Evolutionary conservation across 1,140 invertebrate species (phyloP).

Genomic region (Drosophila equinoxialis): DNA sequence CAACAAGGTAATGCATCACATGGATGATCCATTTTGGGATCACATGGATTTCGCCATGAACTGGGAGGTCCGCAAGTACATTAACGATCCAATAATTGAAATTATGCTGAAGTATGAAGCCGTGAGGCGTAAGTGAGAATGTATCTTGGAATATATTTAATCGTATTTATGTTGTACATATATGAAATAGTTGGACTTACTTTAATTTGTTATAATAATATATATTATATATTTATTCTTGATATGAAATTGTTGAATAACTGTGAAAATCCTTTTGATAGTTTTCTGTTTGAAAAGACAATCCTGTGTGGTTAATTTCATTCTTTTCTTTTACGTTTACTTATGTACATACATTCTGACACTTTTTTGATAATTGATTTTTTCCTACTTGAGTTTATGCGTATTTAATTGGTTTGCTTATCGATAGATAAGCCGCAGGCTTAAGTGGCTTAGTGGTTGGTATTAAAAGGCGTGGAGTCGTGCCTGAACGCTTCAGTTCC

Average conservation of each 20-base stretch:
- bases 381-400: constrained; percentile 11
- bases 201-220: not conserved
- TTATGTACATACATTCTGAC: not conserved
- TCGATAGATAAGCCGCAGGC: constrained; percentile 17
- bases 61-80: constrained; percentile 80
- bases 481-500: not conserved
- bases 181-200: not conserved
- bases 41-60: constrained; percentile 83
- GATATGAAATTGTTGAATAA: not conserved
- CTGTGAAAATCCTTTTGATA: not conserved
- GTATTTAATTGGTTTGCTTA: constrained; percentile 18
- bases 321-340: not conserved
- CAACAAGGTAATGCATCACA: constrained; percentile 44
- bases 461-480: not conserved
- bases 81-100: constrained; percentile 81
- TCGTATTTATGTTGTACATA: not conserved
- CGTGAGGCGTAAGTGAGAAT: not conserved
- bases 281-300: not conserved
- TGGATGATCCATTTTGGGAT: constrained; percentile 40
- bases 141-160: not conserved
- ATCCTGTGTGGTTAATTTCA: not conserved
- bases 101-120: constrained; percentile 82
- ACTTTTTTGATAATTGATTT: not conserved
- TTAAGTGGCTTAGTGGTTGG: not conserved
- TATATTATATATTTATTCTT: not conserved